phyloP scores from a whole-genome alignment of 53 echinoderm and acorn worm genomes.

The Holothuria leucospilota region DNA sequence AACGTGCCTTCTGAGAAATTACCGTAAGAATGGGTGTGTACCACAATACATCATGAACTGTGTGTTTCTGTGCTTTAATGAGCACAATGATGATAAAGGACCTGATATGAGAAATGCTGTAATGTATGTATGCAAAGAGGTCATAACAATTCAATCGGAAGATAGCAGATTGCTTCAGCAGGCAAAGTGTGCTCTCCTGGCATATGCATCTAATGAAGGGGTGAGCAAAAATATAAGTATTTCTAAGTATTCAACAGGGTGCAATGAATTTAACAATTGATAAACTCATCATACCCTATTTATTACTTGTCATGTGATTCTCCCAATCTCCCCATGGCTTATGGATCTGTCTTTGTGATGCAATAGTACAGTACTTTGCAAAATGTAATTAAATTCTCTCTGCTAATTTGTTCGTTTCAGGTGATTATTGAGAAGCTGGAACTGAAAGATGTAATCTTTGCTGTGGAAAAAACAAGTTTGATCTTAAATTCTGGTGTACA shows the following conservation, averaged over 20 bases:
- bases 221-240: neutral
- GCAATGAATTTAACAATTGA: neutral
- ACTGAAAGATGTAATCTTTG: neutral
- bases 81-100: neutral
- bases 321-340: neutral
- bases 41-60: neutral
- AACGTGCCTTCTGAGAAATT: neutral
- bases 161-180: neutral
- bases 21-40: neutral
- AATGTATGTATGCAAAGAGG: neutral
- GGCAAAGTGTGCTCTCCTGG: neutral
- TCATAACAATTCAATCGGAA: neutral
- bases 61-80: conserved; percentile 1
- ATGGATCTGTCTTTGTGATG: too few species aligned
- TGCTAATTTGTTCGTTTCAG: neutral
- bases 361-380: too few species aligned
- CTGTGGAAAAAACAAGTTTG: neutral
- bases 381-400: neutral
- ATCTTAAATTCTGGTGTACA: neutral
- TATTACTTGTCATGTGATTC: neutral
- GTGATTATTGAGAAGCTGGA: neutral
- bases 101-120: neutral
- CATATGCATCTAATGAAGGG: neutral
- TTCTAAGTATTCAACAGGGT: too few species aligned
- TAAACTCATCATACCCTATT: neutral